phyloP scores from a whole-genome alignment of 2,888 invertebrate genomes.

The Hydropsyche betteni region DNA sequence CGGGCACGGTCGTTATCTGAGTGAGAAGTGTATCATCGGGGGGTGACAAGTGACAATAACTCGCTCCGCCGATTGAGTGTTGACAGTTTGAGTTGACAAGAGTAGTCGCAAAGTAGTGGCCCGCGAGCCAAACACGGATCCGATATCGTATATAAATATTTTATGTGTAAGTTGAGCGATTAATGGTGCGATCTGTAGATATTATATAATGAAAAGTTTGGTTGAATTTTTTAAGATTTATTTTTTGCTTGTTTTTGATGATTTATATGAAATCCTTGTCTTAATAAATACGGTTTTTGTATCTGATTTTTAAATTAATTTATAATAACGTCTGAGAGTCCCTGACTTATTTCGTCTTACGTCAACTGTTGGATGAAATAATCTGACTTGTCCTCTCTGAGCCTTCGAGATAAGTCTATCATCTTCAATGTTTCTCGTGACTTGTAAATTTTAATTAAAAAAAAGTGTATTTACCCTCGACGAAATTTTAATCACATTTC shows the following conservation, averaged over 20 bases:
- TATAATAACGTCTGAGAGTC: background rate
- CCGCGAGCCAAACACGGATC: background rate
- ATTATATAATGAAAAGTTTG: too few species aligned
- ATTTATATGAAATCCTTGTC: too few species aligned
- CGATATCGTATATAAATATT: background rate
- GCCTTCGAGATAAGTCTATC: slow-evolving; percentile 18
- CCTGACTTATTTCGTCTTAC: background rate
- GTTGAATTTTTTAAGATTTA: too few species aligned
- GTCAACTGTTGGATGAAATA: slow-evolving; percentile 31
- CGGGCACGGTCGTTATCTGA: too few species aligned
- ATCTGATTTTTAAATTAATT: too few species aligned
- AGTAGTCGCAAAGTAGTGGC: background rate
- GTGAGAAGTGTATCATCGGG: slow-evolving; percentile 27
- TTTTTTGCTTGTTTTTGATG: too few species aligned
- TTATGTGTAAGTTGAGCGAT: background rate
- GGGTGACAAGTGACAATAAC: slow-evolving; percentile 41
- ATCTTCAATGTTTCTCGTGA: slow-evolving; percentile 17
- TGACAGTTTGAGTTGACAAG: slow-evolving; percentile 36
- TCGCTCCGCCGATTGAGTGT: slow-evolving; percentile 37
- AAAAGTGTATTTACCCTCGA: background rate
- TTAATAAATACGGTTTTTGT: background rate
- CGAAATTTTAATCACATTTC: too few species aligned
- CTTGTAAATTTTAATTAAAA: slow-evolving; percentile 8
- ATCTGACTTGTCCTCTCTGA: slow-evolving; percentile 32
- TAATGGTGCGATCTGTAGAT: too few species aligned